phyloP scores from a whole-genome alignment of 2,113 vertebrate species.

The Furnarius figulus region DNA sequence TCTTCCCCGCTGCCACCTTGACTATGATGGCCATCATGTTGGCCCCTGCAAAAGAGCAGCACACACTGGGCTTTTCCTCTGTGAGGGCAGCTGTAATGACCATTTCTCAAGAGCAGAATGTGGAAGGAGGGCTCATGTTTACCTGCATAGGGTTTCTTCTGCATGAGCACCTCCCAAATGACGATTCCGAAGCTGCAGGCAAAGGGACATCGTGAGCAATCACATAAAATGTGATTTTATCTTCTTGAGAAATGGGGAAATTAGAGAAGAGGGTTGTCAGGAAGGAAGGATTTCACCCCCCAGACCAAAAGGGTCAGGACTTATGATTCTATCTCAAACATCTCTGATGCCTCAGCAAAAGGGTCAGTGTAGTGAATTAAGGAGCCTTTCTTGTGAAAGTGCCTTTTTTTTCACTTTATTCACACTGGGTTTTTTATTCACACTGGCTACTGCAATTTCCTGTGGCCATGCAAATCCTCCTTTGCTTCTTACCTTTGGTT shows the following conservation, averaged over 20 bases:
- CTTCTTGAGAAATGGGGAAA: background rate
- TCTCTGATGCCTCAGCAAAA: background rate
- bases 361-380: background rate
- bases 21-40: constrained; percentile 81
- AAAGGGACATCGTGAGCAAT: background rate
- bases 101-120: background rate
- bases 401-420: background rate
- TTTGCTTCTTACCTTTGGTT: background rate
- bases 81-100: background rate
- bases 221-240: background rate
- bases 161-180: constrained; percentile 88
- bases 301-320: background rate
- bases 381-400: background rate
- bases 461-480: background rate
- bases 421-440: rapidly evolving
- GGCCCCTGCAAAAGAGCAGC: constrained; percentile 65
- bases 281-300: background rate
- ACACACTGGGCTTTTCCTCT: background rate
- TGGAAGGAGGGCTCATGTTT: background rate
- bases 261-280: background rate
- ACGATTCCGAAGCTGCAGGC: constrained; percentile 83
- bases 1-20: constrained; percentile 77
- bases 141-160: constrained; percentile 87
- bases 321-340: background rate
- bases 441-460: background rate